Evolutionary conservation across 2,113 vertebrate species (phyloP).

Genomic region (Malaclemys terrapin): DNA sequence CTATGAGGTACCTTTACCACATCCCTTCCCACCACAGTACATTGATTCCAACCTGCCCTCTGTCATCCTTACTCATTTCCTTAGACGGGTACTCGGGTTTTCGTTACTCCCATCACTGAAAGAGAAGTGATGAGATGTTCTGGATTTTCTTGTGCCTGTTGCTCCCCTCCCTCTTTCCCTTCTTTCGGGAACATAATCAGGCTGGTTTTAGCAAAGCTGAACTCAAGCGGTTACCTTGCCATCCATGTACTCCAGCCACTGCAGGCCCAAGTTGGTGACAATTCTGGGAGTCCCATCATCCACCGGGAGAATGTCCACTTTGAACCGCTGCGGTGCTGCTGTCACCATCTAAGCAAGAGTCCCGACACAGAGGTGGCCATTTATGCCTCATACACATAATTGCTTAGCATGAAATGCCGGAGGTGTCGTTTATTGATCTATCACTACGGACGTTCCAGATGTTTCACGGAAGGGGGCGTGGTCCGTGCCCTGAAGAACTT

Average conservation of each 20-base stretch:
- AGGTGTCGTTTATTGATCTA: neutral
- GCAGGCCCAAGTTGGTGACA: slow-evolving; percentile 94
- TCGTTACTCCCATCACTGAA: neutral
- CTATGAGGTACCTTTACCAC: neutral
- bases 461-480: neutral
- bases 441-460: neutral
- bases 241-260: slow-evolving; percentile 94
- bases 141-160: too few species aligned
- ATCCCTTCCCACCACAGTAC: fast-evolving
- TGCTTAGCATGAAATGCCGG: neutral
- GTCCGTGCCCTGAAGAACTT: neutral
- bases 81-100: neutral
- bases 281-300: slow-evolving; percentile 93
- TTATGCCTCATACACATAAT: neutral
- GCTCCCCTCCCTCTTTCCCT: neutral
- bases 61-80: neutral
- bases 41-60: neutral
- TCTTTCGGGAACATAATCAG: neutral
- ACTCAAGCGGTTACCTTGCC: slow-evolving; percentile 83
- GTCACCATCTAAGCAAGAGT: slow-evolving; percentile 84
- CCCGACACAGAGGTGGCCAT: neutral
- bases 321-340: slow-evolving; percentile 91
- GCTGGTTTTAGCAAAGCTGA: neutral
- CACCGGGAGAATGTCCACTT: slow-evolving; percentile 90
- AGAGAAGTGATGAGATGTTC: neutral